A percentile compares a stretch with the other conserved stretches of the same genome.
These are phyloP conservation scores for Muricea muricata DNA, from an alignment of 92 coral and sea anemone species.

Conservation along the genomic window DNA sequence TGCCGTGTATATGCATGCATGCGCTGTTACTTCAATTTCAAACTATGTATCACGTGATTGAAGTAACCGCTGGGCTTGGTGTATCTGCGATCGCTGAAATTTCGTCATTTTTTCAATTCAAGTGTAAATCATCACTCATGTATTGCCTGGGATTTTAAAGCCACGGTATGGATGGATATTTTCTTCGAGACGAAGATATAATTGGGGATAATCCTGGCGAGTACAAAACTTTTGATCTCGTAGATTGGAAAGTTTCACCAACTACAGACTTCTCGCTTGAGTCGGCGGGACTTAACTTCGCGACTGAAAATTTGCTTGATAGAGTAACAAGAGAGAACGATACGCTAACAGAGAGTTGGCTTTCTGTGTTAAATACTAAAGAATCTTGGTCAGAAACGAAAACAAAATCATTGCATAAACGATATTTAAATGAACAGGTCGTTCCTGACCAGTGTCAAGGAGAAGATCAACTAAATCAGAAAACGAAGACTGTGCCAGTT, in stretches of 20 bases:
- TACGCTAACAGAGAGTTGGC: background rate
- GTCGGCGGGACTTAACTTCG: slow-evolving; percentile 25
- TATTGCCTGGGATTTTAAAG: background rate
- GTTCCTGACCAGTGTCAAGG: slow-evolving; percentile 28
- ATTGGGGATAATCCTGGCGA: background rate
- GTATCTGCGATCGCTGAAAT: background rate
- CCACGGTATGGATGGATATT: background rate
- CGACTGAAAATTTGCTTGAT: background rate
- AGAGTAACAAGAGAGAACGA: background rate
- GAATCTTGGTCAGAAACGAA: slow-evolving; percentile 14
- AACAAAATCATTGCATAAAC: background rate
- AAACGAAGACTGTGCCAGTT: background rate
- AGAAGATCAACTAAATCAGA: background rate
- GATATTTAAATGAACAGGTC: slow-evolving; percentile 37
- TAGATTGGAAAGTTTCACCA: slow-evolving; percentile 23
- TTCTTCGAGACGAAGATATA: background rate
- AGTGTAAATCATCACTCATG: background rate
- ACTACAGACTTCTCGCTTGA: background rate
- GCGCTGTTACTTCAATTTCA: background rate
- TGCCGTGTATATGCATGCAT: too few species aligned
- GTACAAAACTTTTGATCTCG: slow-evolving; percentile 7
- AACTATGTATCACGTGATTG: background rate
- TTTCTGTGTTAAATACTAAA: slow-evolving; percentile 11
- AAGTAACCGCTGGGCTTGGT: background rate
- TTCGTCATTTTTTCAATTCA: background rate